Evolutionary conservation across 2,888 invertebrate species (phyloP).

Genomic region (Lepetodrilus schrolli): DNA sequence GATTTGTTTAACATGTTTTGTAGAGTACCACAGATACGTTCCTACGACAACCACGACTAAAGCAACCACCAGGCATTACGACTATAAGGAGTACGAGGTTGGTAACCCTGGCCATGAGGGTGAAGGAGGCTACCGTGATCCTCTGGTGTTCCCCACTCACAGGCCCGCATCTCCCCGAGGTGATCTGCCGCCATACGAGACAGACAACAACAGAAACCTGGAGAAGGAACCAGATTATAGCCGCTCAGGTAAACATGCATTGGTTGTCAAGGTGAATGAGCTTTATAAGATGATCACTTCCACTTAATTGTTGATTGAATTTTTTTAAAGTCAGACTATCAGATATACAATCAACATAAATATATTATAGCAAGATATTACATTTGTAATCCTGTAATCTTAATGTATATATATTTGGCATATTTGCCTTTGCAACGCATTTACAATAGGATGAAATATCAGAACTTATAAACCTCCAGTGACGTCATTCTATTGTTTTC

Average conservation of each 20-base stretch:
- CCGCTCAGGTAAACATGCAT: neutral
- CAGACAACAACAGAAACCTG: neutral
- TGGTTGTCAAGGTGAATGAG: too few relatives aligned
- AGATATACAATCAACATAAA: too few relatives aligned
- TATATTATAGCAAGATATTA: too few relatives aligned
- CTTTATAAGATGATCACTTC: too few relatives aligned
- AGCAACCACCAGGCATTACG: neutral
- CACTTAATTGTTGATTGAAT: too few relatives aligned
- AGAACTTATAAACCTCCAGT: too few relatives aligned
- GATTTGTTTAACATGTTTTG: neutral
- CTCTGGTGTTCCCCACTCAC: neutral
- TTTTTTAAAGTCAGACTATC: too few relatives aligned
- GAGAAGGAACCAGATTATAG: neutral
- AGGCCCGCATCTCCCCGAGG: neutral
- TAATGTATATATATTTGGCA: too few relatives aligned
- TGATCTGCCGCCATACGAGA: neutral
- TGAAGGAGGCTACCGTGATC: neutral
- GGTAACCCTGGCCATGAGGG: neutral
- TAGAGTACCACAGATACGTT: slow-evolving; percentile 14
- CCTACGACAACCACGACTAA: slow-evolving; percentile 4
- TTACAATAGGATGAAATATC: too few relatives aligned
- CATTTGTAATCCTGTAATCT: too few relatives aligned
- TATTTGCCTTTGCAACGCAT: too few relatives aligned
- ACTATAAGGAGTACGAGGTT: neutral
- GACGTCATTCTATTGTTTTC: too few relatives aligned